Base-by-base conservation (phyloP, 2,888 invertebrate genomes). In the Seira ritae region DNA sequence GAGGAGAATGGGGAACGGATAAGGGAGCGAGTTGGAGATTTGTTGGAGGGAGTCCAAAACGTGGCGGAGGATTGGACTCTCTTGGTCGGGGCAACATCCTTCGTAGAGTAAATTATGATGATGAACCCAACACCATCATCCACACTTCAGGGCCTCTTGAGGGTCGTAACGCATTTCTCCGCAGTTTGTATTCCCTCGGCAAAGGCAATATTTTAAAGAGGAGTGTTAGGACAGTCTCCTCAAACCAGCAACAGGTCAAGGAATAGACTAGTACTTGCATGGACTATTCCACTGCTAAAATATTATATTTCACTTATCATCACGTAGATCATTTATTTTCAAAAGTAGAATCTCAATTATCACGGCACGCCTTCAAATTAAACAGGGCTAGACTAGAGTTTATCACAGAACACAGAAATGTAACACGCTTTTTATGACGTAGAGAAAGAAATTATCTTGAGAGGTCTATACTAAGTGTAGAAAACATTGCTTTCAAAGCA, bases 51-150 rank as follows among this genome's bases (percentile, higher is more conserved):
- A 74, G 65, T 37, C 87, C 87, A 37, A 87, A 87, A 72, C 91
- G 92, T 0, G 91, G 90, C 23, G 92, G 91, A 89, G 87, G 89
- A 17, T 87, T 91, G 22, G 91, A 91, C 86, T 90, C 90, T 4
- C 88, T 91, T 66, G 92, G 93, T 1, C 93, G 93, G 0, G 92
- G 92, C 22, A 92, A 93, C 90, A 87, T 89, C 60, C 84, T 89
- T 19, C 85, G 89, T 19, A 82, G 86, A 73, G 85, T 86, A 62
- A 86, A 86, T 75, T 80, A 85, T 71, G 86, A 87, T 67, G 88
- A 87, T 60, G 88, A 88, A 55, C 74, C 80, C 74, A 83, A 67
- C 78, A 82, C 84, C 60, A 83, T 86, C 69, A 76, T 87, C 60
- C 86, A 89, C 84, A 75, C 84, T 23, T 65, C 87, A 1, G 83